These are phyloP conservation scores for Sinotaia quadrata DNA, from an alignment of 2,888 invertebrate species.

Conservation along the genomic window DNA sequence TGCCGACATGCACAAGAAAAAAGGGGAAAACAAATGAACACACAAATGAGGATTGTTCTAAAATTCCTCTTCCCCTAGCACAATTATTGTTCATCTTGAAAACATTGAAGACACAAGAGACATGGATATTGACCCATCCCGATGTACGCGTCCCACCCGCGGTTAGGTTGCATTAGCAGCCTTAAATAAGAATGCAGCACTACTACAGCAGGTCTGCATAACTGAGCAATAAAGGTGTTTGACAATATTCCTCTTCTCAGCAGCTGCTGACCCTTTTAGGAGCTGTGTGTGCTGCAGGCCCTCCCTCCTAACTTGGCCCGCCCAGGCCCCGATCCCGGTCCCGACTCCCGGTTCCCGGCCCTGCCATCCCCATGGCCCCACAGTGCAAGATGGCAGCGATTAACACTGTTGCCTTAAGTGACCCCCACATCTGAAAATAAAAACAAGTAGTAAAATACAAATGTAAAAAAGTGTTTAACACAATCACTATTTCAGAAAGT, in stretches of 20 bases:
- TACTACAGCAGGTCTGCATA: neutral
- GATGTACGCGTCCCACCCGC: constrained; percentile 59
- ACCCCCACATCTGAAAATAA: constrained; percentile 52
- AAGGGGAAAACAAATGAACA: constrained; percentile 7
- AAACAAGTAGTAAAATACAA: neutral
- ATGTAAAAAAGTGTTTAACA: neutral
- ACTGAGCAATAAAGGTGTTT: neutral
- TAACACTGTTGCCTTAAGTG: constrained; percentile 26
- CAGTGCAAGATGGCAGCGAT: neutral
- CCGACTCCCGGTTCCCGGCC: constrained; percentile 46
- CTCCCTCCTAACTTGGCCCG: constrained; percentile 57
- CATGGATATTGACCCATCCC: constrained; percentile 53
- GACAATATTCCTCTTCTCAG: constrained; percentile 7
- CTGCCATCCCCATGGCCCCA: constrained; percentile 12
- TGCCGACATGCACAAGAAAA: constrained; percentile 17
- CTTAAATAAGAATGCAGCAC: neutral
- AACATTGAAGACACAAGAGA: constrained; percentile 34
- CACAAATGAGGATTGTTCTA: constrained; percentile 12
- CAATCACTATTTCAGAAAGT: neutral
- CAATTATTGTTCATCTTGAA: constrained; percentile 10
- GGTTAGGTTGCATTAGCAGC: too few relatives aligned
- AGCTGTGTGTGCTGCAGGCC: constrained; percentile 43
- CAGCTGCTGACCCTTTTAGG: constrained; percentile 1
- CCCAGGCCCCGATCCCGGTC: constrained; percentile 56
- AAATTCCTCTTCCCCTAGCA: constrained; percentile 15